These are phyloP conservation scores for Marmota monax DNA, from an alignment of 2,113 vertebrate genomes.

Conservation along the genomic window DNA sequence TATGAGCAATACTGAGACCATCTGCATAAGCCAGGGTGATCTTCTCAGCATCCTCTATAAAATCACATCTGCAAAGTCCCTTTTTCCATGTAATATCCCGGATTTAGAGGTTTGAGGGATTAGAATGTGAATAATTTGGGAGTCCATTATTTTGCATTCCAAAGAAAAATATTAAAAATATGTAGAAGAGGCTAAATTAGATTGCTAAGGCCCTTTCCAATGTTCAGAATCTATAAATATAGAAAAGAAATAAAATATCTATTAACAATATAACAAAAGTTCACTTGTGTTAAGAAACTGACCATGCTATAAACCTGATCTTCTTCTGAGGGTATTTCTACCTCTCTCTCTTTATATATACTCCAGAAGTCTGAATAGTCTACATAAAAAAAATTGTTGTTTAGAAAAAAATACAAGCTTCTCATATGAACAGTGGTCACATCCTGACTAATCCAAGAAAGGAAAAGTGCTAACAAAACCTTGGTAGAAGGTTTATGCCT, in stretches of 20 bases:
- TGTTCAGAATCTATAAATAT: background rate
- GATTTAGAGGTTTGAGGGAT: background rate
- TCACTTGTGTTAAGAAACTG: constrained; percentile 21
- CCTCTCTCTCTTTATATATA: background rate
- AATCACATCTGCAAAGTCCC: background rate
- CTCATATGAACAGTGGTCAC: background rate
- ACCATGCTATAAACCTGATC: background rate
- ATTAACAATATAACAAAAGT: background rate
- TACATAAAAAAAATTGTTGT: background rate
- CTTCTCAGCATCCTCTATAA: background rate
- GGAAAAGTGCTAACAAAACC: background rate
- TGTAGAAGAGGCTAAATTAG: background rate
- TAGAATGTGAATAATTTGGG: background rate
- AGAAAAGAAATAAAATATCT: constrained; percentile 20
- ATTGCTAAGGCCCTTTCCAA: background rate
- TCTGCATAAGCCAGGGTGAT: background rate
- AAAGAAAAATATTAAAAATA: background rate
- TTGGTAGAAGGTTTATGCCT: background rate
- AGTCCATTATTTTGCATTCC: background rate
- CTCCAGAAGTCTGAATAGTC: background rate
- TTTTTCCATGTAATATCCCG: background rate
- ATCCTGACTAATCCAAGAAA: background rate
- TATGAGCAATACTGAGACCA: background rate
- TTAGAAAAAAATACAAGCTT: background rate
- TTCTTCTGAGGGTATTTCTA: background rate